phyloP scores from a whole-genome alignment of 2,113 vertebrate species.

The Ellobius talpinus region DNA sequence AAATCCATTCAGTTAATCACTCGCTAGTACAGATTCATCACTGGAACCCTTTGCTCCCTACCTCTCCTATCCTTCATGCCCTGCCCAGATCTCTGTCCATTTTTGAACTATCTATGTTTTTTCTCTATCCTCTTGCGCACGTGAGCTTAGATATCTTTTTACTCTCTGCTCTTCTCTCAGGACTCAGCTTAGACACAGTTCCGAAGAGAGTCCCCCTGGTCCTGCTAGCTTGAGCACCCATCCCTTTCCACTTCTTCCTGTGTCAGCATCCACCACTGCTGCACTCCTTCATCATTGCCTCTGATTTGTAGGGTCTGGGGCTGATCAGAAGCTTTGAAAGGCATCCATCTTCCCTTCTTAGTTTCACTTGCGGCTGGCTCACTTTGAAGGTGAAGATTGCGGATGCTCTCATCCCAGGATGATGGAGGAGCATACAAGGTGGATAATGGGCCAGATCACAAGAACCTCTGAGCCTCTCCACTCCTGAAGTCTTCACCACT shows the following conservation, averaged over 20 bases:
- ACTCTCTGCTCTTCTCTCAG: not conserved
- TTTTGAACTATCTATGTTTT: not conserved
- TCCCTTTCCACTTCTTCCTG: accelerated
- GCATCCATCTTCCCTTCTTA: not conserved
- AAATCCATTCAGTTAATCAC: not conserved
- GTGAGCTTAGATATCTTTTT: not conserved
- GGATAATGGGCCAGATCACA: not conserved
- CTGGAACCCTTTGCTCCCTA: not conserved
- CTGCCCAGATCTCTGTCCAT: not conserved
- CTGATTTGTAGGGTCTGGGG: not conserved
- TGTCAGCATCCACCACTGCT: not conserved
- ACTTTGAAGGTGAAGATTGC: not conserved
- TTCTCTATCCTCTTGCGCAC: not conserved
- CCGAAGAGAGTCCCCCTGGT: too few species aligned
- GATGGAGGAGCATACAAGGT: not conserved
- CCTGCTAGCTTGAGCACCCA: too few species aligned
- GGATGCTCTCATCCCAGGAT: not conserved
- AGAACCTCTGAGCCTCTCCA: not conserved
- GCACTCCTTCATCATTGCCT: not conserved
- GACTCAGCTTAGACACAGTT: not conserved
- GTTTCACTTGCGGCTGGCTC: not conserved
- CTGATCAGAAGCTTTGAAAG: not conserved
- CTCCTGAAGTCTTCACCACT: not conserved
- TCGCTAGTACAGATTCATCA: not conserved
- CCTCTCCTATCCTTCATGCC: not conserved